Evolutionary conservation across 2,797 vertebrate genomes (phyloP).

Genomic region (Amphiprion clarkii): DNA sequence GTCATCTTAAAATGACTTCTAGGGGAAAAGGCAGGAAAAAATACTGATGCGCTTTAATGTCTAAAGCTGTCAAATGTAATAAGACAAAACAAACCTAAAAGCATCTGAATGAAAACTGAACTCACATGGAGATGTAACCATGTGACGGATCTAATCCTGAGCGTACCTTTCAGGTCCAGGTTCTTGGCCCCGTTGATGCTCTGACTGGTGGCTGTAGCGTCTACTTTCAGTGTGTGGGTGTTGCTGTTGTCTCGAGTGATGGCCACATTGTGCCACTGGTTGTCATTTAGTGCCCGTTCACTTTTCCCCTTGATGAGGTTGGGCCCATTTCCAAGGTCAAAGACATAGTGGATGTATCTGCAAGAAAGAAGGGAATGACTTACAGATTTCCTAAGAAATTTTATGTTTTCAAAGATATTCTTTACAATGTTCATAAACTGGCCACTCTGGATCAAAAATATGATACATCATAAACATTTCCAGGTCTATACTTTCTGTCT

Average conservation of each 20-base stretch:
- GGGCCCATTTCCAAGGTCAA: slow-evolving; percentile 97
- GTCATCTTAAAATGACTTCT: background rate
- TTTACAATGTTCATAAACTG: too few relatives aligned
- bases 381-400: too few relatives aligned
- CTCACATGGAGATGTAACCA: too few relatives aligned
- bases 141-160: background rate
- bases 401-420: too few relatives aligned
- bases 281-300: slow-evolving; percentile 95
- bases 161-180: slow-evolving; percentile 86
- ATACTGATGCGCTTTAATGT: too few relatives aligned
- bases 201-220: slow-evolving; percentile 93
- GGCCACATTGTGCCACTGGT: slow-evolving; percentile 98
- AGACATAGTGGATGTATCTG: slow-evolving; percentile 92
- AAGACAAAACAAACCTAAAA: too few relatives aligned
- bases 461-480: too few relatives aligned
- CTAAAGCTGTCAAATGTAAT: too few relatives aligned
- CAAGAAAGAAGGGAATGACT: background rate
- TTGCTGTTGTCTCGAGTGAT: slow-evolving; percentile 98
- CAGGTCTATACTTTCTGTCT: too few relatives aligned
- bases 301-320: slow-evolving; percentile 98
- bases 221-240: slow-evolving; percentile 96
- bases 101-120: too few relatives aligned
- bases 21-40: too few relatives aligned
- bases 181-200: slow-evolving; percentile 99
- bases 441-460: too few relatives aligned